Base-by-base conservation (phyloP, 2,888 invertebrate species). In the Cheilosia variabilis region DNA sequence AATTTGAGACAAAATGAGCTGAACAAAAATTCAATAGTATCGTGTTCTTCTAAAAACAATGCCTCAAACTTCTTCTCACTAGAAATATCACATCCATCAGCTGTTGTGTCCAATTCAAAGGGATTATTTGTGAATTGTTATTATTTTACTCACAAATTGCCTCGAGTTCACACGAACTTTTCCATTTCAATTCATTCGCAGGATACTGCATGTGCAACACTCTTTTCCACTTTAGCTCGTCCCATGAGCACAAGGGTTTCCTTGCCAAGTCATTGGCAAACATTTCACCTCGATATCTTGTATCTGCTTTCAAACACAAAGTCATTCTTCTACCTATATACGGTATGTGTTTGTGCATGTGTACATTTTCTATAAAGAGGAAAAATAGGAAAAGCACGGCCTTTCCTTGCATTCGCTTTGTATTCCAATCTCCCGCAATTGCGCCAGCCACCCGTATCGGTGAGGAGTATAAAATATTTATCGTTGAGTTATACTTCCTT, bases 241-340 rank as follows among this genome's bases (percentile, higher is more conserved):
- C n/a, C 17, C 41, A 27, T 13, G 47, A 19, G 45, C 22, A 31
- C 22, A 31, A 13, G 27, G 24, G 41, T 53, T 24, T 24, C 13
- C 17, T 15, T 15, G 34, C 37, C 57, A 50, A 75, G 65, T 57
- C 55, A 47, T 65, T 57, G 37, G 47, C 57, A 75, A 65, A 75
- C 37, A 75, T 57, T 57, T 50, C 65, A 65, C 65, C 50, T 50
- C 57, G 24, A 63, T 63, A 75, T 57, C 57, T 65, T 47, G 47
- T 63, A 55, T 57, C 45, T 53, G 43, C 22, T 55, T 45, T 55
- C n/a, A 22, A 62, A 62, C 41, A 41, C 47, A 17, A 55, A 43
- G 17, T 31, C 60, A 37, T 17, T 31, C 15, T 45, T 13, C 10
- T 27, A 15, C 13, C 19, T 19, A 47, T 6, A 24, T 2, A 24